phyloP scores from a whole-genome alignment of 2,797 vertebrate species.

The Lateolabrax maculatus region DNA sequence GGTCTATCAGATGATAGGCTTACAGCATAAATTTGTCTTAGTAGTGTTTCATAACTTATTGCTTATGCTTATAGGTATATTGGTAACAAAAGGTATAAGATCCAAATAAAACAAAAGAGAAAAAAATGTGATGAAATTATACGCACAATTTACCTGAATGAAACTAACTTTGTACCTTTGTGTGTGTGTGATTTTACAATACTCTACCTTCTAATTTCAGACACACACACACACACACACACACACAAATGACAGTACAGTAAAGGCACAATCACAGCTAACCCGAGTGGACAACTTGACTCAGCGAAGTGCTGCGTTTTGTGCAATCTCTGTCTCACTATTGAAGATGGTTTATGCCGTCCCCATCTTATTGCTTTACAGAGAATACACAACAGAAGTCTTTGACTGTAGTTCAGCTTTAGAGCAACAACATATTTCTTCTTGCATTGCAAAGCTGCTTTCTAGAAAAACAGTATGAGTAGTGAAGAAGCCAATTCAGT shows the following conservation, averaged over 20 bases:
- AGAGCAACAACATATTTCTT: constrained; percentile 18
- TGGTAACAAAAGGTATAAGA: neutral
- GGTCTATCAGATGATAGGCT: neutral
- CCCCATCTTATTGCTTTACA: constrained; percentile 16
- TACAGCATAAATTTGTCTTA: neutral
- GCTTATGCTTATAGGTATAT: neutral
- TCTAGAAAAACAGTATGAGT: constrained; percentile 33
- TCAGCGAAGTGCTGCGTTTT: neutral
- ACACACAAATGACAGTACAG: neutral
- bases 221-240: neutral
- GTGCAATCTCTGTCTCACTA: neutral
- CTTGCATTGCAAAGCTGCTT: constrained; percentile 40
- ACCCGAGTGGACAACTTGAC: constrained; percentile 13
- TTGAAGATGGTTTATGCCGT: constrained; percentile 1
- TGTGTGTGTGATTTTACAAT: neutral
- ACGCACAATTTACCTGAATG: neutral
- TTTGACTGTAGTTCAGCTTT: constrained; percentile 42
- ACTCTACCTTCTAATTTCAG: neutral
- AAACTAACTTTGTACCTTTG: neutral
- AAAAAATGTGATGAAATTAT: neutral
- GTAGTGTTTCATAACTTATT: neutral
- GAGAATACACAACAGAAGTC: constrained; percentile 23
- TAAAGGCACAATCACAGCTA: constrained; percentile 1
- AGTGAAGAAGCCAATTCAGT: constrained; percentile 34
- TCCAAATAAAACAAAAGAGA: neutral